Evolutionary conservation across 2,888 invertebrate genomes (phyloP), one percentile per base, ranked within the genome.

Genomic region (Lithophane leautieri): DNA sequence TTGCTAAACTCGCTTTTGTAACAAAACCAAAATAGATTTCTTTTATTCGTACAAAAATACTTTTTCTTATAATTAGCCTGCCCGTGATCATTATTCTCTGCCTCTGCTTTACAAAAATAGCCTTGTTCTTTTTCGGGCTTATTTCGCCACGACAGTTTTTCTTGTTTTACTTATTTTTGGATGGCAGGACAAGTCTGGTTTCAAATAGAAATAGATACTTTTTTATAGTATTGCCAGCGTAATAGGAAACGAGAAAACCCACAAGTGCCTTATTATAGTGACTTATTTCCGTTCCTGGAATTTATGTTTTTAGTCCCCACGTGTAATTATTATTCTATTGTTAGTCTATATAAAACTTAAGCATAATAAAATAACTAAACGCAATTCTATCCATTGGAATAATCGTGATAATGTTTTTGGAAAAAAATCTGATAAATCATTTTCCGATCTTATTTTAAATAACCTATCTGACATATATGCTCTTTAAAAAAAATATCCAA

Each of bases 11-110:
- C 34, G 28, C 73, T 63, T 72, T 80, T 65, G 77, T 44, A 73
- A 58, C 58, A 67, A 8, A 34, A 66, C 61, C 56, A 56, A 70
- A 79, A 80, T 63, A 84, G 47, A 70, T 44, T 72, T 70, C 62
- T 56, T 76, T 67, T 81, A 66, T 67, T 54, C 16, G 0, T 66
- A 72, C n/a, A 11, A 56, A 82, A 76, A 50, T 72, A 63, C 6
- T 52, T 19, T 50, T 14, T 28, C 28, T 67, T 79, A 52, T 67
- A 62, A 67, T 72, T 63, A 52, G 52, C 16, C 22, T n/a, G 63
- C 58, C n/a, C 42, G 44, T 68, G 69, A 81, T 63, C 47, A 63
- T 28, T 66, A 63, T 34, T 73, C 34, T 34, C 34, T n/a, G n/a
- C 42, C 42, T 52, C 58, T 16, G 42, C 16, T 9, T 16, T 67